Conservation (phyloP, 2,888 invertebrate genomes). For the Lutraria lutraria region DNA sequence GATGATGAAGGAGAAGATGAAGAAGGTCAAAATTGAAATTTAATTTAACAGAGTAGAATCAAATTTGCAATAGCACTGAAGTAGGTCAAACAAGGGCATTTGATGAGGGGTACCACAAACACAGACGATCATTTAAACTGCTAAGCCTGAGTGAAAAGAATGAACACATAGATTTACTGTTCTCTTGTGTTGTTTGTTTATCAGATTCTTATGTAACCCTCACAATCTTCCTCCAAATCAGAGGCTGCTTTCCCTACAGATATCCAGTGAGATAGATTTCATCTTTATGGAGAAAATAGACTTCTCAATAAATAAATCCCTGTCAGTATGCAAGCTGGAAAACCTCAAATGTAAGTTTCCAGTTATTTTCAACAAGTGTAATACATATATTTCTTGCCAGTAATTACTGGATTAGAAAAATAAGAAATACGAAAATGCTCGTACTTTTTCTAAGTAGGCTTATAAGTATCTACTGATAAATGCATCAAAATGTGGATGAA, state of each 20-base stretch:
- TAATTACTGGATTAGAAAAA: background rate
- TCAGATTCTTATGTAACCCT: conserved; percentile 20
- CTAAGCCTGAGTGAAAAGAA: background rate
- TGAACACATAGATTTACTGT: conserved; percentile 15
- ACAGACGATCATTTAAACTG: too few species aligned
- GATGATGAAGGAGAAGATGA: too few species aligned
- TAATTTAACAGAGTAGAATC: too few species aligned
- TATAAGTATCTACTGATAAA: background rate
- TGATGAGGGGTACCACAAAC: too few species aligned
- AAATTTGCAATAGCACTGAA: too few species aligned
- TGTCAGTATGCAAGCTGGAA: conserved; percentile 30
- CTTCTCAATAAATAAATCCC: conserved; percentile 34
- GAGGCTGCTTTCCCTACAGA: conserved; percentile 34
- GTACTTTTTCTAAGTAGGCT: background rate
- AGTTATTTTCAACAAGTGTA: conserved; percentile 2
- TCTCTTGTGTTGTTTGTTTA: conserved; percentile 16
- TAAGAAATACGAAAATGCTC: background rate
- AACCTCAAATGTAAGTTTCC: conserved; percentile 31
- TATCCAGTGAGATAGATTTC: conserved; percentile 28
- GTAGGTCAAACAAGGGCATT: too few species aligned
- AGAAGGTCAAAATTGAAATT: too few species aligned
- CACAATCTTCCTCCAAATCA: conserved; percentile 32
- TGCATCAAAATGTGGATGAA: background rate
- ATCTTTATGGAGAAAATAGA: conserved; percentile 14
- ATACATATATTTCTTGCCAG: background rate